Evolutionary conservation across 1,140 invertebrate species (phyloP).

Genomic region (Drosophila nigrodunni): DNA sequence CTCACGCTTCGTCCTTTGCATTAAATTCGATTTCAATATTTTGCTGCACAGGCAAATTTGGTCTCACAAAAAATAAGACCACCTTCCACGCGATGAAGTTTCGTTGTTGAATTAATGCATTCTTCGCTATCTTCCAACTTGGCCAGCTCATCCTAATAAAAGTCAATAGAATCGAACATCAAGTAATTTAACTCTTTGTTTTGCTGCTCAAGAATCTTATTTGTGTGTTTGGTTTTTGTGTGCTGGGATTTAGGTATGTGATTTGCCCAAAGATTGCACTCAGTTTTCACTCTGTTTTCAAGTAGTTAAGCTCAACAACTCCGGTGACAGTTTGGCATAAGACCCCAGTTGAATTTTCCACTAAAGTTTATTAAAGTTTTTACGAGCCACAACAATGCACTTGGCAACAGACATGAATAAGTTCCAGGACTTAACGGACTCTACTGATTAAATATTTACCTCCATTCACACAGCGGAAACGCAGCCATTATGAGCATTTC

Average conservation of each 20-base stretch:
- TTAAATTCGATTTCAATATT: slow-evolving; percentile 77
- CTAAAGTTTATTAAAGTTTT: slow-evolving; percentile 41
- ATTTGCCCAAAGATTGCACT: no score
- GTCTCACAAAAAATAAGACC: slow-evolving; percentile 78
- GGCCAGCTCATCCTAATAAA: slow-evolving; percentile 57
- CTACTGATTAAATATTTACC: slow-evolving; percentile 47
- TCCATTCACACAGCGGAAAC: slow-evolving; percentile 37
- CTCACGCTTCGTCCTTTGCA: slow-evolving; percentile 83
- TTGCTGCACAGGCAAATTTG: slow-evolving; percentile 75
- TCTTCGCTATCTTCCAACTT: slow-evolving; percentile 39
- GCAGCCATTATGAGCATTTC: slow-evolving; percentile 43
- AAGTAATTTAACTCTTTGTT: slow-evolving; percentile 48
- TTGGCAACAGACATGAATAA: slow-evolving; percentile 12
- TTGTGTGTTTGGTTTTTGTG: neutral
- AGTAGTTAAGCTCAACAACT: neutral
- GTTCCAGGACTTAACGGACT: neutral
- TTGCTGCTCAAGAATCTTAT: slow-evolving; percentile 6
- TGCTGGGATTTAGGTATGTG: neutral
- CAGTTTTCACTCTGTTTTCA: neutral
- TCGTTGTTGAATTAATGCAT: slow-evolving; percentile 38
- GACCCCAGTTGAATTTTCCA: neutral
- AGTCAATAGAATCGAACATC: slow-evolving; percentile 15
- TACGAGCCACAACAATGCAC: slow-evolving; percentile 34
- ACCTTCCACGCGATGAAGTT: slow-evolving; percentile 73
- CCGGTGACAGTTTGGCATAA: neutral